Base-by-base conservation (phyloP, 2,888 invertebrate genomes). In the Neria commutata region DNA sequence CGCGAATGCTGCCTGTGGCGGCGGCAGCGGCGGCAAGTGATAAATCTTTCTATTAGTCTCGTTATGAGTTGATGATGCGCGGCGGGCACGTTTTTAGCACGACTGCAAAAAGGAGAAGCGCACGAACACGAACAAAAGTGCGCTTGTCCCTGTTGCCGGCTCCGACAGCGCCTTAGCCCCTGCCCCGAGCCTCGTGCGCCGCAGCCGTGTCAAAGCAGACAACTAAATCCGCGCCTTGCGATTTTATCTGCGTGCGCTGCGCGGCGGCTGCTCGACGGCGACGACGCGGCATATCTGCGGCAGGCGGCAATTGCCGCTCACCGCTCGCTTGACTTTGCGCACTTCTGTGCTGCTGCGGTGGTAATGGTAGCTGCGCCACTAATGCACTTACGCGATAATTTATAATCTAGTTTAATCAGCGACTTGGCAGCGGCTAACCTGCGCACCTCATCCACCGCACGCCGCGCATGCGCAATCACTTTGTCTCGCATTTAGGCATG, bases 401-500 rank as follows among this genome's bases (percentile, higher is more conserved):
- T 74, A 73, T 75, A 73, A 77, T 75, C 76, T 71, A 69, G 70
- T 73, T 71, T 75, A 70, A 75, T 72, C 75, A 73, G 75, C 67
- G 46, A 29, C 26, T 37, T 48, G 48, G 48, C 34, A 55, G 23
- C 17, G 23, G 42, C 19, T 17, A 17, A 17, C 19, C 42, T 42
- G 42, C 17, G 42, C 42, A 42, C 42, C n/a, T n/a, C n/a, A n/a
- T n/a, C n/a, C n/a, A n/a, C n/a, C n/a, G n/a, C n/a, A n/a, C n/a
- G n/a, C n/a, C 45, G 60, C 55, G 64, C 65, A 67, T 69, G 77
- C 67, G 69, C 77, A 69, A 74, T 76, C 73, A 75, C 74, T 74
- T 72, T 75, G 76, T 76, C 78, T 76, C n/a, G 76, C 76, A 76
- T 77, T 74, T 78, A 72, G 77, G 74, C n/a, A n/a, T n/a, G n/a